Base-by-base conservation (phyloP, 2,888 invertebrate genomes). In the Aricia artaxerxes region DNA sequence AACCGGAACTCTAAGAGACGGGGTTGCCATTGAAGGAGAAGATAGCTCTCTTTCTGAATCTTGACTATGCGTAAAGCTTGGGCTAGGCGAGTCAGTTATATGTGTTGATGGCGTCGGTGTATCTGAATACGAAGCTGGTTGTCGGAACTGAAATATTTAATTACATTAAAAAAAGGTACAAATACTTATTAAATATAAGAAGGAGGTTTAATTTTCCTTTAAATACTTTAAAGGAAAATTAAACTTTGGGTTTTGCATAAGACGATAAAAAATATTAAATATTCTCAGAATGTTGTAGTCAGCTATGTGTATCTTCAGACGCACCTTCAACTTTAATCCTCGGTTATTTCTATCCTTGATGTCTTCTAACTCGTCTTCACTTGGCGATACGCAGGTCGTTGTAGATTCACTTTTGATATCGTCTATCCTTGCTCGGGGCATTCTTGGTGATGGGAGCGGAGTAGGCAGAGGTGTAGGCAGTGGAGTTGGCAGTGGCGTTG, bases 401-500 rank as follows among this genome's bases (percentile, higher is more conserved):
- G 86, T 87, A 1, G 90, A 88, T 80, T 90, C 92, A 61, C 85
- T 89, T 79, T 90, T 91, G 24, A 80, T 81, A 78, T 91, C 89
- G 35, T 93, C 92, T 81, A 90, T 88, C 79, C 85, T 90, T 78
- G 87, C 93, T 85, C 90, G 92, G 83, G 89, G 94, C 94, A 90
- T 92, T 78, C 87, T 92, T 80, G 87, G 95, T 80, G 89, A 95
- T 80, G 88, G 94, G 35, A 97, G 92, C 0, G 97, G 97, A 0
- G 97, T 97, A 16, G 97, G 95, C 24, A 96, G 94, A 4, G 97
- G 97, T 16, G 96, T 96, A 0, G 94, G 93, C 0, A 94, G 88
- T 1, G 95, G 95, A 13, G 95, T 95, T 16, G 97, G 97, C 78
- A 96, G 94, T 5, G 97, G 97, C 4, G 97, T 97, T 3, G 97